These are phyloP conservation scores for Pandion haliaetus DNA, from an alignment of 2,113 vertebrate species.

Conservation along the genomic window DNA sequence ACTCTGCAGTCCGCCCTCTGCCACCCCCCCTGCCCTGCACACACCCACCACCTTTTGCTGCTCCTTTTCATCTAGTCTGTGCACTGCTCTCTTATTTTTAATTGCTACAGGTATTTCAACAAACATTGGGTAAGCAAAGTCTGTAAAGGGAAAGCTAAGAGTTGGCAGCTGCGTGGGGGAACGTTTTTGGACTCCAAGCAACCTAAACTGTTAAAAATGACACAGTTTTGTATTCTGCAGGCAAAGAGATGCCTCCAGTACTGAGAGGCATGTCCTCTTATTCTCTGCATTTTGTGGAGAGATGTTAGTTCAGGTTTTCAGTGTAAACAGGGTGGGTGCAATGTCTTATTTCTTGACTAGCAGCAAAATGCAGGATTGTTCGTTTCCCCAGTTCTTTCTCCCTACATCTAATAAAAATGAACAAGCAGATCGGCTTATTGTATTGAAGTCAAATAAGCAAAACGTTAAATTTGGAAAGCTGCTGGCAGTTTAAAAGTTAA, in stretches of 20 bases:
- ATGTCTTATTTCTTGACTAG: not conserved
- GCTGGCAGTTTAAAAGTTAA: not conserved
- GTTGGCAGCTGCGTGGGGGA: not conserved
- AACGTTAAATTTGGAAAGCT: not conserved
- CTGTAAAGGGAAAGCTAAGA: not conserved
- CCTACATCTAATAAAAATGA: not conserved
- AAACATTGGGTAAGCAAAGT: not conserved
- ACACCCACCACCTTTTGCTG: rapidly evolving
- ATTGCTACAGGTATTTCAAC: not conserved
- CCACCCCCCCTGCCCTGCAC: too few relatives aligned
- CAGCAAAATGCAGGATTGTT: not conserved
- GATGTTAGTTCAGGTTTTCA: not conserved
- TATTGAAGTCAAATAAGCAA: not conserved
- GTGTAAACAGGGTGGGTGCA: not conserved
- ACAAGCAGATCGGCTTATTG: not conserved
- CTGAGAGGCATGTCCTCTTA: not conserved
- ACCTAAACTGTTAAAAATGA: not conserved
- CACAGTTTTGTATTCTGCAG: not conserved
- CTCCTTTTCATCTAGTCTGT: not conserved
- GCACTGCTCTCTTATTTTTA: not conserved
- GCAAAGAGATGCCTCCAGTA: not conserved
- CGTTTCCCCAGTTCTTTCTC: not conserved
- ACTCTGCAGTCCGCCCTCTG: not conserved
- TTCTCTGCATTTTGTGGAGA: not conserved
- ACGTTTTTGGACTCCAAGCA: not conserved